Base-by-base conservation (phyloP, 2,113 vertebrate species). In the Conger conger region DNA sequence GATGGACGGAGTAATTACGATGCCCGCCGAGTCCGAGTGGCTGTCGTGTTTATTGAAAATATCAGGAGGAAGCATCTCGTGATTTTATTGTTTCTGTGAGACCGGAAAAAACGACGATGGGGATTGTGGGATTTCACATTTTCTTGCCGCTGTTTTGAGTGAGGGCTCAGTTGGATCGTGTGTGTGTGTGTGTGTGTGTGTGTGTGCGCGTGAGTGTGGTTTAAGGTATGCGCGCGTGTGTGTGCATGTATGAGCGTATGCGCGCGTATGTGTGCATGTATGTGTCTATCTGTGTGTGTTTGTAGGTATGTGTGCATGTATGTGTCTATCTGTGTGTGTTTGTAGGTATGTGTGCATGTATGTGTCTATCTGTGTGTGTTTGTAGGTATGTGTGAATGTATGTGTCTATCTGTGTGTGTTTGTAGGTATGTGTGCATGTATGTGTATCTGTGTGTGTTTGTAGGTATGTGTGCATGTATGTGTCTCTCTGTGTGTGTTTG, bases 211-310 rank as follows among this genome's bases (percentile, higher is more conserved):
- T 73, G 83, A 18, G 4, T 57, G 54, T 20, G 54, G 68, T 86
- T 40, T 16, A 80, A 50, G 33, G 68, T 81, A 80, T 54, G 54
- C 85, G 81, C 80, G 38, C 53, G 78, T 73, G 83, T 27, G 4
- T 57, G 54, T 20, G 54, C 54, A 80, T 60, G 68, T 86, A 40
- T 16, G 82, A 50, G 33, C 79, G 68, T 81, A 80, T 54, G 54
- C 85, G 81, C 80, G 38, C 53, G 86, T 88, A 91, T 9, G 4
- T 42, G 40, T 42, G 40, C 9, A 9, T 42, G 40, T 42, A 9
- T 42, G 9, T 42, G 9, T 42, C 4, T 42, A 9, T 42, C 4
- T 42, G 3, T 3, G 40, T 5, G 9, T 42, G 3, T 9, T 9
- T 42, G 40, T 42, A 9, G 4, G 9, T 42, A 42, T 42, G 40